Evolutionary conservation across 2,888 invertebrate genomes (phyloP), one percentile per base, ranked within the genome.

Genomic region (Rhagonycha fulva): DNA sequence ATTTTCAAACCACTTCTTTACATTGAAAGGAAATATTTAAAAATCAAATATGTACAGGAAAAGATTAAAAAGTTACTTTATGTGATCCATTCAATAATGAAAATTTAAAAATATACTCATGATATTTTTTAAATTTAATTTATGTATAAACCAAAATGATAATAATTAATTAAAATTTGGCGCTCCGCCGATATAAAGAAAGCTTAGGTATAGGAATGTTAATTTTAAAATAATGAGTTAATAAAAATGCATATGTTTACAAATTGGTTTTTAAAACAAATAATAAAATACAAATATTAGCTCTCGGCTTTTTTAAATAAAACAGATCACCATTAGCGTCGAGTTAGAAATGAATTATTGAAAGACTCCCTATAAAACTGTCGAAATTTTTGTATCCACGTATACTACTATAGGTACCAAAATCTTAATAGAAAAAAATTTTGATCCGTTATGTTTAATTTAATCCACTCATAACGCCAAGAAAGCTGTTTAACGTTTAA

Each of bases 211-310:
- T 68, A 73, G 62, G 76, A 74, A 73, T 76, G 68, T 74, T 77
- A 77, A 75, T 77, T 77, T 74, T 69, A 47, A 66, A 74, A 81
- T 84, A 84, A 84, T 84, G 84, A 84, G 84, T 82, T 82, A 84
- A 84, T 84, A 84, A 84, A 84, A 84, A 84, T 84, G 84, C 83
- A 82, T 82, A 82, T 81, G 82, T 83, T 82, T 81, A 79, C 80
- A 81, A 82, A 82, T 81, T 74, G 79, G 80, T 76, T 75, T 76
- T 80, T 81, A 80, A 82, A 81, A 82, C 82, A 84, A 85, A 84
- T 84, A 84, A 84, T 84, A 84, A 84, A 84, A 84, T 84, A 84
- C 83, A 83, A 84, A 84, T 83, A 84, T 83, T 82, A 82, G 82
- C 80, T 83, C 81, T 81, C 80, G 82, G 81, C 81, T 82, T 82